phyloP scores from a whole-genome alignment of 2,797 vertebrate genomes.

The Erpetoichthys calabaricus region DNA sequence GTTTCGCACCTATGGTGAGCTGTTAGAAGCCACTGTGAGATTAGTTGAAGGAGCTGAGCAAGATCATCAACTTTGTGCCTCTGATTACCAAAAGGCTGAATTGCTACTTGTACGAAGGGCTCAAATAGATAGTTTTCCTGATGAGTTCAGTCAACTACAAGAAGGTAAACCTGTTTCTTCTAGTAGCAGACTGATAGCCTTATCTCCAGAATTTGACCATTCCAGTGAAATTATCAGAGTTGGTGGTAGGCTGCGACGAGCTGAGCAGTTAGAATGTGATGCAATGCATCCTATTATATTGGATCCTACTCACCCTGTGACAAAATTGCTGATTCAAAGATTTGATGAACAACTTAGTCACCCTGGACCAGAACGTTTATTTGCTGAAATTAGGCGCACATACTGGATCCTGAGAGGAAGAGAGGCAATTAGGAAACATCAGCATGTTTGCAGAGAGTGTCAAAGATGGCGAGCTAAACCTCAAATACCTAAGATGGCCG shows the following conservation, averaged over 20 bases:
- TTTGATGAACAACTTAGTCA: not conserved
- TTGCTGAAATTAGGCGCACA: conserved; percentile 2
- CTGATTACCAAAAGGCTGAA: too few relatives aligned
- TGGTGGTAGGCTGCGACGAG: not conserved
- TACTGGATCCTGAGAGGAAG: conserved; percentile 9
- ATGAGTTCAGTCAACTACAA: too few relatives aligned
- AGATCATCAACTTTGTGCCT: too few relatives aligned
- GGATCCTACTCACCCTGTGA: conserved; percentile 11
- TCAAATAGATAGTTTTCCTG: too few relatives aligned
- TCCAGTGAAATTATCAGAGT: conserved; percentile 8
- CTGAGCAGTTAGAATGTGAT: not conserved
- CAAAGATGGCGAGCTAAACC: too few relatives aligned
- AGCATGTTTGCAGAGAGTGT: too few relatives aligned
- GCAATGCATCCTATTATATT: conserved; percentile 9
- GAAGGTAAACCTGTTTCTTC: too few relatives aligned
- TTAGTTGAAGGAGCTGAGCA: too few relatives aligned
- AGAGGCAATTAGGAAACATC: conserved; percentile 7
- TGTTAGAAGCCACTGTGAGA: too few relatives aligned
- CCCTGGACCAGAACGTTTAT: not conserved
- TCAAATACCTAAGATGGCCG: conserved; percentile 10
- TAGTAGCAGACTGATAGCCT: conserved; percentile 5
- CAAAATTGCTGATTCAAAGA: conserved; percentile 12
- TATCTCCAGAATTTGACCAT: conserved; percentile 8
- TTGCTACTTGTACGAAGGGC: too few relatives aligned
- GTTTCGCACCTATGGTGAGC: too few relatives aligned